Evolutionary conservation across 2,888 invertebrate species (phyloP).

Genomic region (Chrysina gloriosa): DNA sequence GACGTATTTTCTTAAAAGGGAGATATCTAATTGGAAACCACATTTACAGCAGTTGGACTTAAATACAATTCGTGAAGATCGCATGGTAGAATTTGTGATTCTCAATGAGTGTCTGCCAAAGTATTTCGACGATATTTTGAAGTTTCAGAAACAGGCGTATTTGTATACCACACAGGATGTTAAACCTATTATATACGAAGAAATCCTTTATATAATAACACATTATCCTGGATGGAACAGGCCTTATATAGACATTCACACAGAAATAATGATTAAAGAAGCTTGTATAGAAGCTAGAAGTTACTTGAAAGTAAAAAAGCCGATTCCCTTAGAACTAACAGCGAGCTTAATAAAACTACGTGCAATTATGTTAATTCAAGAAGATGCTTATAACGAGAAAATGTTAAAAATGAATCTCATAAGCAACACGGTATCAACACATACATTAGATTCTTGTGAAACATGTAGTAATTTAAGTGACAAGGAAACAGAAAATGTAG

Average conservation of each 20-base stretch:
- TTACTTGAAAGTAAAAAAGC: constrained; percentile 29
- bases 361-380: constrained; percentile 27
- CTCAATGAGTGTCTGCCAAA: constrained; percentile 34
- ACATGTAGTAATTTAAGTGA: constrained; percentile 5
- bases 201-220: constrained; percentile 39
- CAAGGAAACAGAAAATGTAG: not conserved
- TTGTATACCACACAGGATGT: not conserved
- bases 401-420: not conserved
- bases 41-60: constrained; percentile 16
- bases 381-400: constrained; percentile 37
- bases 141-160: constrained; percentile 34
- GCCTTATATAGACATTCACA: constrained; percentile 29
- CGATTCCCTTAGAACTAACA: constrained; percentile 39
- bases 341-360: constrained; percentile 38
- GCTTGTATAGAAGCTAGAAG: constrained; percentile 27
- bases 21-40: constrained; percentile 12
- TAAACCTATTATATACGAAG: constrained; percentile 41
- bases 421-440: not conserved
- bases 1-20: not conserved
- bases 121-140: constrained; percentile 32
- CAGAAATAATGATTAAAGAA: constrained; percentile 31
- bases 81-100: constrained; percentile 22
- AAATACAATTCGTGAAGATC: constrained; percentile 23
- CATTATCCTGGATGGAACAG: constrained; percentile 42
- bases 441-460: constrained; percentile 19